Conservation (phyloP, 2,888 invertebrate genomes). For the Caenorhabditis virilis region DNA sequence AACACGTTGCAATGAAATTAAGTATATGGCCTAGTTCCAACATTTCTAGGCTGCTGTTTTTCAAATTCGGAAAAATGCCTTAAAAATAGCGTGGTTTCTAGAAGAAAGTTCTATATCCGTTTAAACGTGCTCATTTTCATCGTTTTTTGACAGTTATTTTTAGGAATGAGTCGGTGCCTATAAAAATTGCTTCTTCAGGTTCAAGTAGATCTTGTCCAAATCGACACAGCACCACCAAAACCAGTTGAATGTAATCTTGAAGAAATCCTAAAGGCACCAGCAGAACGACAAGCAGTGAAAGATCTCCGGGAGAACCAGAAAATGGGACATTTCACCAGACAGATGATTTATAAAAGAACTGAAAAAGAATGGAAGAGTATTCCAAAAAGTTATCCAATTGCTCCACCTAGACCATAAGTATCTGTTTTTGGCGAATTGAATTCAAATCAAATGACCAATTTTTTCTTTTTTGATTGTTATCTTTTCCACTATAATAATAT, state of each 20-base stretch:
- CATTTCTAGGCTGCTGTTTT: no score
- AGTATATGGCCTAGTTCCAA: no score
- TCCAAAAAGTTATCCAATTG: conserved; percentile 65
- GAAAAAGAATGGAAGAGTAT: conserved; percentile 64
- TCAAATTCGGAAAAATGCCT: no score
- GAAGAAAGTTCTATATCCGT: no score
- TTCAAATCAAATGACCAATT: neutral
- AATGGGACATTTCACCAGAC: conserved; percentile 64
- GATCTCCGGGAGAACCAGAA: conserved; percentile 61
- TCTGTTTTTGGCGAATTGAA: neutral
- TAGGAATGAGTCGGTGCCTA: no score
- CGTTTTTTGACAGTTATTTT: no score
- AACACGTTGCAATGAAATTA: no score
- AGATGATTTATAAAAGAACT: conserved; percentile 63
- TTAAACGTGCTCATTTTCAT: no score
- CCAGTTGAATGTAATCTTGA: conserved; percentile 59
- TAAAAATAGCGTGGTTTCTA: no score
- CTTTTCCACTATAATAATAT: no score
- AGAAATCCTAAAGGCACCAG: conserved; percentile 61
- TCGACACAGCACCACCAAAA: conserved; percentile 20
- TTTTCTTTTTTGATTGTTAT: no score
- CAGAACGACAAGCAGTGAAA: conserved; percentile 58
- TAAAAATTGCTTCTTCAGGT: no score
- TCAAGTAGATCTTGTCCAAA: conserved; percentile 53
- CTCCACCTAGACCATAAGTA: conserved; percentile 51